Conservation (phyloP, 2,797 vertebrate species). For the Helarctos malayanus region DNA sequence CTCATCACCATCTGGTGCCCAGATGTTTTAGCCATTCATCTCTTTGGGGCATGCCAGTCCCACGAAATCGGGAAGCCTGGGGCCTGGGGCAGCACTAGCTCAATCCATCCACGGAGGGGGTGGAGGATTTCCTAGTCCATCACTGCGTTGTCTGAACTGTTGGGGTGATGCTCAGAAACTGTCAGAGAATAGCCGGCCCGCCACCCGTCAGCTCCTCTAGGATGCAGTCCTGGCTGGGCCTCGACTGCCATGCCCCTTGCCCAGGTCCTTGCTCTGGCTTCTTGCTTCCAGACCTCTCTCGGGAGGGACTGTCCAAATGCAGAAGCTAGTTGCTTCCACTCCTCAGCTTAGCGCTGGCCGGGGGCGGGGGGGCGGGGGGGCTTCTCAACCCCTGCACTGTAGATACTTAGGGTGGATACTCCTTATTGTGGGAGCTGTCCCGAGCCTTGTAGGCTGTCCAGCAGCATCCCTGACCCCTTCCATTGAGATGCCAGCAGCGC, state of each 20-base stretch:
- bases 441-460: too few relatives aligned
- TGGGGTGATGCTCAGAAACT: neutral
- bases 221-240: rapidly evolving
- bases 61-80: neutral
- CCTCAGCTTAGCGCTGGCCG: neutral
- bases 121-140: neutral
- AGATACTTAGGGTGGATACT: neutral
- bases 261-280: neutral
- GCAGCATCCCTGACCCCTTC: neutral
- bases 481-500: neutral
- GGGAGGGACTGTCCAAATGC: neutral
- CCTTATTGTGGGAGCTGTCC: neutral
- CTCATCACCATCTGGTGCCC: neutral
- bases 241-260: neutral
- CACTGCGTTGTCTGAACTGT: neutral
- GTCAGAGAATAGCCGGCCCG: neutral
- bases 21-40: neutral
- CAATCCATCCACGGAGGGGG: neutral
- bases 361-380: too few relatives aligned
- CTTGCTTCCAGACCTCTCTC: neutral
- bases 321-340: too few relatives aligned
- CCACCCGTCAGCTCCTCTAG: neutral
- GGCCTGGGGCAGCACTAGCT: neutral
- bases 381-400: neutral
- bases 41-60: neutral